Percentiles rank a stretch among this genome's conserved stretches.
These are phyloP conservation scores for Esox masquinongy DNA, from an alignment of 2,797 vertebrate species.

Conservation along the genomic window DNA sequence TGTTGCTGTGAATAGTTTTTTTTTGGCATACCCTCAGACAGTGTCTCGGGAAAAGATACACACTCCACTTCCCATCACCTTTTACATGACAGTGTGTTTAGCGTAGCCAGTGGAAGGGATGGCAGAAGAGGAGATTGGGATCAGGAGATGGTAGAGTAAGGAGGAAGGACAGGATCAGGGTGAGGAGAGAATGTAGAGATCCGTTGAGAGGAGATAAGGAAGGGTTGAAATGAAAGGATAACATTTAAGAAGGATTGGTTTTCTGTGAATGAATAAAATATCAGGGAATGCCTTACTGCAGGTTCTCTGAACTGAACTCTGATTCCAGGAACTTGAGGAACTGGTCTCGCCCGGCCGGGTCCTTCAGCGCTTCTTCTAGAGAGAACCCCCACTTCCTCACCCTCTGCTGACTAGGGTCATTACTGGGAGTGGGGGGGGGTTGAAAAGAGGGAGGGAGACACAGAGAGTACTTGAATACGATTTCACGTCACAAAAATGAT, in stretches of 20 bases:
- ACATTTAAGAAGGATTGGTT: no score
- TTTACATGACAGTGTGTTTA: background rate
- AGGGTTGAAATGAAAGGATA: background rate
- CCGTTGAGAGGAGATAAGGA: background rate
- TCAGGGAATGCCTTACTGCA: constrained; percentile 78
- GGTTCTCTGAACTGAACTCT: constrained; percentile 98
- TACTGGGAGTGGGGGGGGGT: constrained; percentile 83
- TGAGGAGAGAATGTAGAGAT: background rate
- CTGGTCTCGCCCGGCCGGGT: constrained; percentile 90
- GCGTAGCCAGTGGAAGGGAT: background rate
- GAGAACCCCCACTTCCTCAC: constrained; percentile 97
- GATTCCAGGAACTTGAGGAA: constrained; percentile 97
- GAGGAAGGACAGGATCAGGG: no score
- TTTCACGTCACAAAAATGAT: no score
- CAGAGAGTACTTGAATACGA: background rate
- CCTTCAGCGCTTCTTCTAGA: constrained; percentile 92
- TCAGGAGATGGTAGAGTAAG: no score
- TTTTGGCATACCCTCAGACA: background rate
- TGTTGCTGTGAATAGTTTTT: no score
- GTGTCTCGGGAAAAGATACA: background rate
- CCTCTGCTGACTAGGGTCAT: constrained; percentile 92
- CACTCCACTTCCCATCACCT: background rate
- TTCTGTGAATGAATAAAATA: background rate
- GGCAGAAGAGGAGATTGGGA: background rate
- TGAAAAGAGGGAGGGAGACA: constrained; percentile 3